Evolutionary conservation across 2,797 vertebrate genomes (phyloP).

Genomic region (Emys orbicularis): DNA sequence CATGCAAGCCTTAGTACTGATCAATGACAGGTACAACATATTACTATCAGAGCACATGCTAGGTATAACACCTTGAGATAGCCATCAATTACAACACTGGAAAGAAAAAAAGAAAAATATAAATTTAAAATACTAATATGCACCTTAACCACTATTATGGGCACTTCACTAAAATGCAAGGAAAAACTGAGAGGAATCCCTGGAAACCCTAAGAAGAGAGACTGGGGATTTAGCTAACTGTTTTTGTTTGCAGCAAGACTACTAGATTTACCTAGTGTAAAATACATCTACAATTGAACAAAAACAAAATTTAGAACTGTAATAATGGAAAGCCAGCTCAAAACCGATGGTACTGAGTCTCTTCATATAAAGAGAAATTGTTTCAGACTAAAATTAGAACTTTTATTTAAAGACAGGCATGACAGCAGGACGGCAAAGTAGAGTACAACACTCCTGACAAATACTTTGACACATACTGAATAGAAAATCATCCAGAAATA

Average conservation of each 20-base stretch:
- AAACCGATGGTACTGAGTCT: background rate
- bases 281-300: background rate
- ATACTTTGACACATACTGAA: background rate
- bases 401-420: background rate
- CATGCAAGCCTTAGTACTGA: fast-evolving
- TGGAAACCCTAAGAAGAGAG: background rate
- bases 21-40: fast-evolving
- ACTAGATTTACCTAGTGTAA: fast-evolving
- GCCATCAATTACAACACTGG: background rate
- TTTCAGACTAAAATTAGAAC: background rate
- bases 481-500: background rate
- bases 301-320: background rate
- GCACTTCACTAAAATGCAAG: background rate
- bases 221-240: background rate
- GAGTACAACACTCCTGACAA: background rate
- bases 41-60: background rate
- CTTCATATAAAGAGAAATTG: background rate
- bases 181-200: background rate
- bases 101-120: fast-evolving
- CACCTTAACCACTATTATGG: background rate
- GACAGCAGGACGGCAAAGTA: background rate
- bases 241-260: background rate
- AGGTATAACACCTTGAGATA: background rate
- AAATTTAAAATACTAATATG: background rate
- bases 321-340: background rate